A percentile compares a stretch with the other conserved stretches of the same genome.
phyloP scores from a whole-genome alignment of 2,797 vertebrate genomes.

The Gadopsis marmoratus region DNA sequence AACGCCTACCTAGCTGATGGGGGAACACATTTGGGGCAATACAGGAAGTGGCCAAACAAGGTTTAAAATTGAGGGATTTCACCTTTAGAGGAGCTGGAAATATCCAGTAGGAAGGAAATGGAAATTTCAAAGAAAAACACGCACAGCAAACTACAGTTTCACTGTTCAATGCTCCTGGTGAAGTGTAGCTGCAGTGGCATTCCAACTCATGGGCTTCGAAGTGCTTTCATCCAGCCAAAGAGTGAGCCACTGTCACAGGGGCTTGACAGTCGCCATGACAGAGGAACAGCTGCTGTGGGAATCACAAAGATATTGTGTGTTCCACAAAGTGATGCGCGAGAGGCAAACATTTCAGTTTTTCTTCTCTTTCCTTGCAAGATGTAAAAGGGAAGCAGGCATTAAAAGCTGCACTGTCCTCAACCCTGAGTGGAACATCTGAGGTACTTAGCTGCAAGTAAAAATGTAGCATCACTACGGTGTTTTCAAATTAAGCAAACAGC shows the following conservation, averaged over 20 bases:
- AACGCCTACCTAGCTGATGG: background rate
- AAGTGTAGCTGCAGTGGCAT: background rate
- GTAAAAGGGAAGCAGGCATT: background rate
- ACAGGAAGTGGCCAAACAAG: background rate
- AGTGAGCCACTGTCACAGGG: slow-evolving; percentile 5
- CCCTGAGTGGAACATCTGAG: background rate
- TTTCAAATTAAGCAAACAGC: slow-evolving; percentile 13
- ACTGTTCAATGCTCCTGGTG: background rate
- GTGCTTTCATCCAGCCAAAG: background rate
- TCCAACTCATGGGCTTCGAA: background rate
- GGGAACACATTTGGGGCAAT: background rate
- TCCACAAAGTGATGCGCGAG: background rate
- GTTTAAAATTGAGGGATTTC: background rate
- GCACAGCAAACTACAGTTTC: background rate
- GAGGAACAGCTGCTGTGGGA: slow-evolving; percentile 13
- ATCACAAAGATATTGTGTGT: background rate
- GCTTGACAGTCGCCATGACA: slow-evolving; percentile 4
- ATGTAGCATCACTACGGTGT: slow-evolving; percentile 10
- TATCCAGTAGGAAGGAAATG: background rate
- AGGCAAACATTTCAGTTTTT: background rate
- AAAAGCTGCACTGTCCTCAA: background rate
- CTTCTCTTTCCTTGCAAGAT: background rate
- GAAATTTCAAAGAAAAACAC: background rate
- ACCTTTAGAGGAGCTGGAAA: background rate
- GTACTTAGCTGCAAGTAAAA: background rate